Conservation (phyloP, 2,113 vertebrate species). For the Amblyornis subalaris region DNA sequence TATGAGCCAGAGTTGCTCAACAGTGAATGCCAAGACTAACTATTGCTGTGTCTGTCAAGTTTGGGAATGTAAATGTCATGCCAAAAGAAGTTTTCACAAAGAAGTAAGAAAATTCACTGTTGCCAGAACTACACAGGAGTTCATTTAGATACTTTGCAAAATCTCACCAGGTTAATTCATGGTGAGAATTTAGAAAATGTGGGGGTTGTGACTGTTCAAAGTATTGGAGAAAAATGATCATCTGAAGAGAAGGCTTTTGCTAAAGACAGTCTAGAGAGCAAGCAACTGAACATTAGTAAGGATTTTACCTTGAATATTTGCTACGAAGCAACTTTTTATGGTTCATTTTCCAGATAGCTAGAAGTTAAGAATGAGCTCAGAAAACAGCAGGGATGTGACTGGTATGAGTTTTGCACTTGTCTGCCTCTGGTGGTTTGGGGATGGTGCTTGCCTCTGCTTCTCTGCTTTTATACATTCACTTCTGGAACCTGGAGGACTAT, state of each 20-base stretch:
- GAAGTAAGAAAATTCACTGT: not conserved
- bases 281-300: not conserved
- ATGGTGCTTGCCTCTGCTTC: not conserved
- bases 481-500: not conserved
- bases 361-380: not conserved
- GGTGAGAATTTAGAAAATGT: not conserved
- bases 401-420: not conserved
- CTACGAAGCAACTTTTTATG: accelerated
- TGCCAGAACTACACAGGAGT: not conserved
- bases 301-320: not conserved
- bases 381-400: not conserved
- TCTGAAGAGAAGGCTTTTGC: not conserved
- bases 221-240: not conserved
- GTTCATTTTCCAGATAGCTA: not conserved
- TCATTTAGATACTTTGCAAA: not conserved
- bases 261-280: not conserved
- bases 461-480: not conserved
- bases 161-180: not conserved
- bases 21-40: not conserved
- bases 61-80: not conserved
- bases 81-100: not conserved
- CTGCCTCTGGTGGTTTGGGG: not conserved
- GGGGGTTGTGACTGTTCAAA: not conserved
- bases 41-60: not conserved
- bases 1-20: not conserved